phyloP scores from a whole-genome alignment of 1,140 invertebrate species.

The Leguminivora glycinivorella region DNA sequence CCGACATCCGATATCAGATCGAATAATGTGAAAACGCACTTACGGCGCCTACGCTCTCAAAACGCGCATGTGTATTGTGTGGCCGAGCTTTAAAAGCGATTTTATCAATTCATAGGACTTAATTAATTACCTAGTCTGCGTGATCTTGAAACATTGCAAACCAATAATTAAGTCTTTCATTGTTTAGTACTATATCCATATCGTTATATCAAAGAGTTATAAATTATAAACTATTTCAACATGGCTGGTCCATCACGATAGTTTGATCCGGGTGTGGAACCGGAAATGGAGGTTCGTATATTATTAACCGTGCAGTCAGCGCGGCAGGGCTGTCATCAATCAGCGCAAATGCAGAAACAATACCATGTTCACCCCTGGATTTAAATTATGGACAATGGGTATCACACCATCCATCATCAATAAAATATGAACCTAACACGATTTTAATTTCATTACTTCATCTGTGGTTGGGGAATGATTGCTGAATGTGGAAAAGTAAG shows the following conservation, averaged over 20 bases:
- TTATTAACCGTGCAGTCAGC: constrained; percentile 38
- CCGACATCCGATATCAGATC: too few species aligned
- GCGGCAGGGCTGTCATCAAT: constrained; percentile 47
- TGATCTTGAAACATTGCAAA: background rate
- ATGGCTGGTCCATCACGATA: background rate
- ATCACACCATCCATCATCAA: constrained; percentile 33
- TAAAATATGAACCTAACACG: constrained; percentile 14
- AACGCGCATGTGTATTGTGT: too few species aligned
- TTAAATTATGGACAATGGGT: constrained; percentile 36
- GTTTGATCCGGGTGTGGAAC: background rate
- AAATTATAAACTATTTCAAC: background rate
- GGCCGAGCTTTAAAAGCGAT: too few species aligned
- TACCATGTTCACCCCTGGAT: constrained; percentile 39
- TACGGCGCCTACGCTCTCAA: too few species aligned
- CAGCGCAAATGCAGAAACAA: constrained; percentile 64
- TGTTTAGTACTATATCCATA: background rate
- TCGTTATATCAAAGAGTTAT: background rate
- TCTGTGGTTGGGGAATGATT: background rate
- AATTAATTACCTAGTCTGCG: background rate
- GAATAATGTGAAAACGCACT: too few species aligned
- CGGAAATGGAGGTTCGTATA: constrained; percentile 29
- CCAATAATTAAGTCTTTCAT: too few species aligned
- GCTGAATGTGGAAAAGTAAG: background rate
- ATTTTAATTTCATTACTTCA: constrained; percentile 21
- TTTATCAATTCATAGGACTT: background rate